Percentiles rank a stretch among this genome's conserved stretches.
phyloP scores from a whole-genome alignment of 2,888 invertebrate genomes.

The Scotopteryx bipunctaria region DNA sequence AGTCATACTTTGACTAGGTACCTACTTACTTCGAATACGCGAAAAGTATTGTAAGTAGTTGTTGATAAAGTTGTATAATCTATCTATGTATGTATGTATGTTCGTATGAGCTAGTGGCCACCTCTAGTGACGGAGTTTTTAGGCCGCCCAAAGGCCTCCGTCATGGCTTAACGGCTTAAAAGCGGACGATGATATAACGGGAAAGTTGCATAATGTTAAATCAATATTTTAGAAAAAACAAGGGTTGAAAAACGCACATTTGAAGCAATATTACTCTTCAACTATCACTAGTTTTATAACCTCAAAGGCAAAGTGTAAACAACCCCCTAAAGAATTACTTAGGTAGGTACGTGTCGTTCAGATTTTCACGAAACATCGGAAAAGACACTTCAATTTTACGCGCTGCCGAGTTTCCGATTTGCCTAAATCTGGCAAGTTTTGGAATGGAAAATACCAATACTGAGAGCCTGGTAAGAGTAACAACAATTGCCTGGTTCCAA shows the following conservation, averaged over 20 bases:
- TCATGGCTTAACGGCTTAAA: neutral
- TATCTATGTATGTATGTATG: too few species aligned
- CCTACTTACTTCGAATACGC: too few species aligned
- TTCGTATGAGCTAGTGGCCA: too few species aligned
- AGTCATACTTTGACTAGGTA: too few species aligned
- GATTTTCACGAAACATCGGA: constrained; percentile 21
- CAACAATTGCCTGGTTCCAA: too few species aligned
- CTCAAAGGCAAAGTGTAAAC: neutral
- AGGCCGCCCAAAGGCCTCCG: neutral
- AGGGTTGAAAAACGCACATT: too few species aligned
- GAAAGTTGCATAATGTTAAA: neutral
- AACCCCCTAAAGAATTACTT: constrained; percentile 8
- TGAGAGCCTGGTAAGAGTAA: too few species aligned
- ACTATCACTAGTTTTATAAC: neutral
- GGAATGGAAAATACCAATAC: neutral
- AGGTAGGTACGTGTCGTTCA: constrained; percentile 10
- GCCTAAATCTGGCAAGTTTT: constrained; percentile 11
- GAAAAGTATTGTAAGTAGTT: too few species aligned
- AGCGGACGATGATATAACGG: neutral
- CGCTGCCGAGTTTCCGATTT: constrained; percentile 25
- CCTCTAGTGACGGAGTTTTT: neutral
- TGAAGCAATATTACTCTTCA: neutral
- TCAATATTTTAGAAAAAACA: too few species aligned
- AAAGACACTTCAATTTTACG: constrained; percentile 34
- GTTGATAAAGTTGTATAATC: too few species aligned